phyloP scores from a whole-genome alignment of 2,797 vertebrate species.

The Notoglanidium macrostoma region DNA sequence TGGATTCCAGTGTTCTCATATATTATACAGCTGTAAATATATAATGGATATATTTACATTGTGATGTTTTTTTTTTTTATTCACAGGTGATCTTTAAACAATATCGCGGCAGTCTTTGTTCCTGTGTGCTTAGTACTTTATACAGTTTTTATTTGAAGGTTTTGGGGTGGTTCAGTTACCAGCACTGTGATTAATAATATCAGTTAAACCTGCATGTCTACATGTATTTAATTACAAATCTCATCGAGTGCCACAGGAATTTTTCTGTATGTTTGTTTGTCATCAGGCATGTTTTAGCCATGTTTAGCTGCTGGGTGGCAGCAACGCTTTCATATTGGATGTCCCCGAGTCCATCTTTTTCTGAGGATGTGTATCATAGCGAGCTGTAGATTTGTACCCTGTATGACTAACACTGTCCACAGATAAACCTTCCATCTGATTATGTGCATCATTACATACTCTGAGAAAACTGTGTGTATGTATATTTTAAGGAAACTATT shows the following conservation, averaged over 20 bases:
- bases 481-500: constrained; percentile 12
- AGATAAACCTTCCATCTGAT: neutral
- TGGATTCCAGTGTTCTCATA: constrained; percentile 32
- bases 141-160: constrained; percentile 10
- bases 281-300: neutral
- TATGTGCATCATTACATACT: neutral
- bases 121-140: neutral
- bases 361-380: neutral
- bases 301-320: neutral
- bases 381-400: neutral
- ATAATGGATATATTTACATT: constrained; percentile 11
- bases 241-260: neutral
- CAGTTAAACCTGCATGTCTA: neutral
- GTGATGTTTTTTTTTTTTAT: neutral
- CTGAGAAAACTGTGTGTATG: constrained; percentile 9
- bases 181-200: neutral
- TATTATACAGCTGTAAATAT: constrained; percentile 19
- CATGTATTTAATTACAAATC: neutral
- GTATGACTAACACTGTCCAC: constrained; percentile 3
- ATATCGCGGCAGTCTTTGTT: neutral
- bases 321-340: neutral
- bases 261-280: neutral
- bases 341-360: too few species aligned
- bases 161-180: neutral
- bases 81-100: neutral